Evolutionary conservation across 2,797 vertebrate genomes (phyloP).

Genomic region (Pogonophryne albipinna): DNA sequence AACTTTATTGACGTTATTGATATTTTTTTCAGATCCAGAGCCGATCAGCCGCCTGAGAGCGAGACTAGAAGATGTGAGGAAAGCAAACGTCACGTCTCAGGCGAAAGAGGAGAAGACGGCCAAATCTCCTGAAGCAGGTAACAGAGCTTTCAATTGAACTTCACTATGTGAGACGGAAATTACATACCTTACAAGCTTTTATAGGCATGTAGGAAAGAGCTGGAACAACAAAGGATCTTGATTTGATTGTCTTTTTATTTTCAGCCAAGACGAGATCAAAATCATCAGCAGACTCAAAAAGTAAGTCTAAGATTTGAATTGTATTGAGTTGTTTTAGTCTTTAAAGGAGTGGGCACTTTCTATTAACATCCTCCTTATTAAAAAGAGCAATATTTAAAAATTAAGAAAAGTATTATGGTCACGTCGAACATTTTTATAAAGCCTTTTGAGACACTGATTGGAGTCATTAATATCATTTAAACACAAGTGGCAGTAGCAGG

Average conservation of each 20-base stretch:
- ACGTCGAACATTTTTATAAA: not conserved
- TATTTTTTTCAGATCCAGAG: not conserved
- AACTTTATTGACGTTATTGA: too few species aligned
- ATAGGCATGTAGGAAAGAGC: not conserved
- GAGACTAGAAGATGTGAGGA: conserved; percentile 31
- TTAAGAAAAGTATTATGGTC: too few species aligned
- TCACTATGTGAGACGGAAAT: too few species aligned
- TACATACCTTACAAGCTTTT: not conserved
- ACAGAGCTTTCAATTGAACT: not conserved
- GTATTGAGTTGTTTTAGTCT: too few species aligned
- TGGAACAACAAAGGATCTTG: not conserved
- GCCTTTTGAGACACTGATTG: not conserved
- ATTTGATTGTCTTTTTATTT: not conserved
- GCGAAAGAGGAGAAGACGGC: conserved; percentile 82
- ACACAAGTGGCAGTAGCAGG: not conserved
- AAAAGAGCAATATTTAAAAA: too few species aligned
- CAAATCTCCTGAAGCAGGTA: conserved; percentile 82
- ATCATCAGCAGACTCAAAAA: conserved; percentile 48
- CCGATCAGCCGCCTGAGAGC: conserved; percentile 44
- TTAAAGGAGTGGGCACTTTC: too few species aligned
- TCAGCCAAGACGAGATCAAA: conserved; percentile 62
- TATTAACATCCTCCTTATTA: too few species aligned
- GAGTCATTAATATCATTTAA: not conserved
- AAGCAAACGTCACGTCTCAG: conserved; percentile 47
- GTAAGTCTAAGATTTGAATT: conserved; percentile 48